Conservation (phyloP, 2,888 invertebrate genomes). For the Thereva nobilitata region DNA sequence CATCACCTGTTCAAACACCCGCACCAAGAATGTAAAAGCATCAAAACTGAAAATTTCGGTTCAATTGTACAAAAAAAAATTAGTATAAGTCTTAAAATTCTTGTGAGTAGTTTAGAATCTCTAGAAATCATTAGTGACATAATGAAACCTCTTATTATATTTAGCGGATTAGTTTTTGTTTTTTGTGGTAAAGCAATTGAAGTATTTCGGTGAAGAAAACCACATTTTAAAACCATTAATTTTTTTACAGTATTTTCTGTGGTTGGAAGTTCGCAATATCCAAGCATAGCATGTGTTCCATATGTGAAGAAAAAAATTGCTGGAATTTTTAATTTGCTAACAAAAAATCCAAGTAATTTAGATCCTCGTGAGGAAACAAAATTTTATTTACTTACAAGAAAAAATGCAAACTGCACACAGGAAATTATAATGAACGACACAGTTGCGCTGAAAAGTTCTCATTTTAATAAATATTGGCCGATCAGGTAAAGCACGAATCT, state of each 20-base stretch:
- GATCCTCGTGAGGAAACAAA: conserved; percentile 1
- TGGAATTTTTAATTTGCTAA: neutral
- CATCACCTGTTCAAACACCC: too few species aligned
- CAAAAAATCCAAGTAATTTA: neutral
- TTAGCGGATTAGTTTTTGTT: too few species aligned
- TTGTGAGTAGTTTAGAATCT: too few species aligned
- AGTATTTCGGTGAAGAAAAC: too few species aligned
- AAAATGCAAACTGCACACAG: conserved; percentile 16
- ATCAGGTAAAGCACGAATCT: neutral
- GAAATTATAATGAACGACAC: neutral
- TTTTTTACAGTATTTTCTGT: neutral
- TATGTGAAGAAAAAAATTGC: neutral
- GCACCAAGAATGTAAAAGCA: too few species aligned
- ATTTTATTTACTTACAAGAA: conserved; percentile 14
- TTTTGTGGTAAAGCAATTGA: too few species aligned
- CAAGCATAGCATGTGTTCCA: conserved; percentile 1
- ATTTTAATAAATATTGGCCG: conserved; percentile 12
- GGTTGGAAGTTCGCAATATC: neutral
- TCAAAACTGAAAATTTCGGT: too few species aligned
- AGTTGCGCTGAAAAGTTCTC: neutral
- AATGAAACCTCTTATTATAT: too few species aligned
- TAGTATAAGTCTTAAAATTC: too few species aligned
- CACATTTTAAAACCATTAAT: neutral
- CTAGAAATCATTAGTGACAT: too few species aligned
- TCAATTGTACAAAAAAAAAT: too few species aligned